Conservation (phyloP, 2,797 vertebrate genomes). For the Pogonophryne albipinna region DNA sequence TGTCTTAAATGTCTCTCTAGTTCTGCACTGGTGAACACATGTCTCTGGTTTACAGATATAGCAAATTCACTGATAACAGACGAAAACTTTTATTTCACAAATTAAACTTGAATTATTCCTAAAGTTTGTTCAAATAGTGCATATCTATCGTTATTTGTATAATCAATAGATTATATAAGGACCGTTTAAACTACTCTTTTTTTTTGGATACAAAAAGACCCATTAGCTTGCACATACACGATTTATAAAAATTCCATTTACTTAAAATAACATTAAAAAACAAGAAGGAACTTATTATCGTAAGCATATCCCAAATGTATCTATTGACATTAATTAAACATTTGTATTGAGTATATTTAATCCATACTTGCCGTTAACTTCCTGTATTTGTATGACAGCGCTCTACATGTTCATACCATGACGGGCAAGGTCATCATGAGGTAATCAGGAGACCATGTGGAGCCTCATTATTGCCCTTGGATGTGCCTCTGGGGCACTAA, state of each 20-base stretch:
- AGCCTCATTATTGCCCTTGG: conserved; percentile 63
- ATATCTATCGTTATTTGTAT: not conserved
- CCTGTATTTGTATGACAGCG: not conserved
- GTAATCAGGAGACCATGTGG: conserved; percentile 47
- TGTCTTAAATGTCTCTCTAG: not conserved
- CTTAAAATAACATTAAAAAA: not conserved
- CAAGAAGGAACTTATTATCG: too few relatives aligned
- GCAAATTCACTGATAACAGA: not conserved
- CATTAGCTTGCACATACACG: conserved; percentile 12
- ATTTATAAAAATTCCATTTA: not conserved
- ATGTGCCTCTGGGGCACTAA: conserved; percentile 58
- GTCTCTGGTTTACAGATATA: conserved; percentile 1
- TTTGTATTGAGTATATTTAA: not conserved
- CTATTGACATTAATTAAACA: too few relatives aligned
- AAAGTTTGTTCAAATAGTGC: not conserved
- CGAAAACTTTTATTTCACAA: too few relatives aligned
- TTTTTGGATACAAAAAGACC: not conserved
- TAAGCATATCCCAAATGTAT: not conserved
- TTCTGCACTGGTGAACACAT: conserved; percentile 5
- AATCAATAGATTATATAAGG: too few relatives aligned
- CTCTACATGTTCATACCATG: conserved; percentile 17
- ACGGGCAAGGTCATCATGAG: conserved; percentile 8
- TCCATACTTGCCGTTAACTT: not conserved
- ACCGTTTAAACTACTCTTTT: not conserved
- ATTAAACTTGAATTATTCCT: not conserved